These are phyloP conservation scores for Myzus persicae DNA, from an alignment of 1,140 invertebrate genomes.

Conservation along the genomic window DNA sequence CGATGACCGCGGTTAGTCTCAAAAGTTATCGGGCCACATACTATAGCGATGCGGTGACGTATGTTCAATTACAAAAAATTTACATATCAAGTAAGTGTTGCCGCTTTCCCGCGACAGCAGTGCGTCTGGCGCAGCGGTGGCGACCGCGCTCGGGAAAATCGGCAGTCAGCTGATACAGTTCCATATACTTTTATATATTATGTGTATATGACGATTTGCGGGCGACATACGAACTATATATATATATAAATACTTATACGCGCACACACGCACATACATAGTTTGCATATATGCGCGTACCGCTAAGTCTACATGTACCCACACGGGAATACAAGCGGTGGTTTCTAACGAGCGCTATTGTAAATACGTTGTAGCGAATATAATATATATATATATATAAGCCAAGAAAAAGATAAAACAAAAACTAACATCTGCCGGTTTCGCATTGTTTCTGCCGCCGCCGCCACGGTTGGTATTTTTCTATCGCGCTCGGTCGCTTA, in stretches of 20 bases:
- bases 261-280: not conserved
- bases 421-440: constrained; percentile 47
- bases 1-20: too few species aligned
- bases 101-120: not conserved
- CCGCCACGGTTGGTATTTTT: not conserved
- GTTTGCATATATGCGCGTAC: not conserved
- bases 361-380: not conserved
- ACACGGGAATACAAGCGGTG: constrained; percentile 2
- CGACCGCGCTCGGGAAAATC: not conserved
- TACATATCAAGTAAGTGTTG: not conserved
- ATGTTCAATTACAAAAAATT: too few species aligned
- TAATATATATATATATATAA: not conserved
- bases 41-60: too few species aligned
- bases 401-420: constrained; percentile 43
- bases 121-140: too few species aligned
- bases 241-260: not conserved
- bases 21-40: too few species aligned
- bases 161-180: not conserved
- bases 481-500: constrained; percentile 8
- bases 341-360: constrained; percentile 45
- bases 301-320: not conserved
- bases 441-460: constrained; percentile 26
- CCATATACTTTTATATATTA: not conserved
- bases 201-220: not conserved
- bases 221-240: not conserved